A percentile compares a stretch with the other conserved stretches of the same genome.
Evolutionary conservation across 2,113 vertebrate genomes (phyloP).

Genomic region (Vicugna pacos): DNA sequence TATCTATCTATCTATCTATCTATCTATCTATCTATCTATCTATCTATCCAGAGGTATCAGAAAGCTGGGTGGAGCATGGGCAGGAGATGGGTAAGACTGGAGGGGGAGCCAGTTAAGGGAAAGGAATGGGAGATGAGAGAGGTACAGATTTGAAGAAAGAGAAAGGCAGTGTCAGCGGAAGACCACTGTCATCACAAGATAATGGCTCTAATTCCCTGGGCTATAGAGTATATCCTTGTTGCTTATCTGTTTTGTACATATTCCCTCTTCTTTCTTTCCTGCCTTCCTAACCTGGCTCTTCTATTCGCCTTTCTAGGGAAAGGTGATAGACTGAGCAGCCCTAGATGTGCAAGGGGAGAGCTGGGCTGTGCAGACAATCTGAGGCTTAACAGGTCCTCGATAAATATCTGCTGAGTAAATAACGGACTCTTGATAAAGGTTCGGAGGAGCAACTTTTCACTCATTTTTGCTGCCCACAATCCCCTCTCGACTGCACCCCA

Average conservation of each 20-base stretch:
- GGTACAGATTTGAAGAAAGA: background rate
- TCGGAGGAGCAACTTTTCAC: background rate
- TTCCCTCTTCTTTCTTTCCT: background rate
- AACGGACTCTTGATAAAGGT: background rate
- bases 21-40: background rate
- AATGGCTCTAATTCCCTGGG: background rate
- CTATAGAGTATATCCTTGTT: background rate
- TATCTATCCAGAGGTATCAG: background rate
- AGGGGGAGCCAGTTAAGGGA: background rate
- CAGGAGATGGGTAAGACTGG: background rate
- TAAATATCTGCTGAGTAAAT: slow-evolving; percentile 12
- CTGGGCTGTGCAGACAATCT: no score
- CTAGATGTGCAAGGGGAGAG: background rate
- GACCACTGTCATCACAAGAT: background rate
- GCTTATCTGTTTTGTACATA: background rate
- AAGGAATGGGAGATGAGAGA: background rate
- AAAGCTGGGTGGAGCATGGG: background rate
- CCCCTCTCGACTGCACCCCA: background rate
- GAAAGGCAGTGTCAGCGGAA: background rate
- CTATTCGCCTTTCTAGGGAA: background rate
- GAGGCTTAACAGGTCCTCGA: background rate
- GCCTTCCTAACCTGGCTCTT: background rate
- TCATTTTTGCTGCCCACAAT: background rate
- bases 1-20: background rate
- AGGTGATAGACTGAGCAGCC: background rate